Percentiles rank a stretch among this genome's conserved stretches.
phyloP scores from a whole-genome alignment of 30 jellyfish, hydroid and myxozoan species.

The Turritopsis dohrnii region DNA sequence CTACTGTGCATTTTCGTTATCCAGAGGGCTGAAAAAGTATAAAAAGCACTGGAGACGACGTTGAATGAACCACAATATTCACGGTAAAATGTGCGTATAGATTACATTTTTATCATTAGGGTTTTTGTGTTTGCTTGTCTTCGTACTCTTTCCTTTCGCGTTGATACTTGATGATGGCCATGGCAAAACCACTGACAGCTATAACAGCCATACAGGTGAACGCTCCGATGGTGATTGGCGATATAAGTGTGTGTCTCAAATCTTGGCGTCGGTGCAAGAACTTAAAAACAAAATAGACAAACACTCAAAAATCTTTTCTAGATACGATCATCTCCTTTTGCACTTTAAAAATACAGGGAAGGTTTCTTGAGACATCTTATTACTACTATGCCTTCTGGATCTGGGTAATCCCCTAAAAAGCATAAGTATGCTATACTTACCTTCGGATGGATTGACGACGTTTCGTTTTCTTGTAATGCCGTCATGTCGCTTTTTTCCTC shows the following conservation, averaged over 20 bases:
- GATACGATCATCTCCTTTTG: not conserved
- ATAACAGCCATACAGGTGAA: conserved; percentile 96
- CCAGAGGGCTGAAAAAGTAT: too few species aligned
- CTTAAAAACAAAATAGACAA: not conserved
- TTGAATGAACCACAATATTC: too few species aligned
- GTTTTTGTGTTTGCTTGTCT: conserved; percentile 35
- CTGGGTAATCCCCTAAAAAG: too few species aligned
- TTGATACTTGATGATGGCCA: conserved; percentile 93
- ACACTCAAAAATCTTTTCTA: not conserved
- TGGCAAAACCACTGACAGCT: conserved; percentile 96
- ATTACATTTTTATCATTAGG: too few species aligned
- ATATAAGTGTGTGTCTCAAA: conserved; percentile 73
- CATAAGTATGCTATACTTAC: conserved; percentile 35
- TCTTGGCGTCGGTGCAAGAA: conserved; percentile 42
- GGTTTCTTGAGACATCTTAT: not conserved
- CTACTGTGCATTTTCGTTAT: too few species aligned
- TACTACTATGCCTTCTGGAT: not conserved
- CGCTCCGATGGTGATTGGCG: conserved; percentile 96
- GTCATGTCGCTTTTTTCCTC: conserved; percentile 74
- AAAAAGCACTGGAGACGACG: too few species aligned
- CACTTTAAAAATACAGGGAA: not conserved
- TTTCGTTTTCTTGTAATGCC: conserved; percentile 70
- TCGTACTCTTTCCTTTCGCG: conserved; percentile 62
- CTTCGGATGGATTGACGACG: conserved; percentile 61
- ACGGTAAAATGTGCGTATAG: too few species aligned